A percentile compares a stretch with the other conserved stretches of the same genome.
These are phyloP conservation scores for Cygnus atratus DNA, from an alignment of 2,113 vertebrate genomes.

Conservation along the genomic window DNA sequence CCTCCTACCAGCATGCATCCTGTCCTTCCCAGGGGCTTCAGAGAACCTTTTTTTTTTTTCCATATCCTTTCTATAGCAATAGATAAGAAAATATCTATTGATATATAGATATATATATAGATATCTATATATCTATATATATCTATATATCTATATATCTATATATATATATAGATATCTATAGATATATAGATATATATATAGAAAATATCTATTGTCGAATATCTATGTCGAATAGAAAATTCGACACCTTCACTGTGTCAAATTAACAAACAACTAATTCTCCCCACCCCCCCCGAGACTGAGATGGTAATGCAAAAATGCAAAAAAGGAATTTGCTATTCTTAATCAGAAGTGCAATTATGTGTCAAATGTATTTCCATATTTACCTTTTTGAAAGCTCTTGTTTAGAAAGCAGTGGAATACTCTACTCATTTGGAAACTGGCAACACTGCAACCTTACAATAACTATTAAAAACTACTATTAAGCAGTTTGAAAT, in stretches of 20 bases:
- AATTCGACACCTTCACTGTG: background rate
- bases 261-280: background rate
- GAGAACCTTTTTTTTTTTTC: background rate
- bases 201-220: no score
- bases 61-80: background rate
- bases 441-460: background rate
- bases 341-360: background rate
- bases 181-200: no score
- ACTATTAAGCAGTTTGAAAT: background rate
- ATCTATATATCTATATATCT: no score
- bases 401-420: background rate
- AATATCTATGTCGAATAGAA: no score
- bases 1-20: no score
- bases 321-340: background rate
- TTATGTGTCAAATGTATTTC: background rate
- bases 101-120: no score
- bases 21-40: no score
- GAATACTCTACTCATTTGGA: background rate
- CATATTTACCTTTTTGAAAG: background rate
- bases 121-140: no score
- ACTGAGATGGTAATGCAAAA: background rate
- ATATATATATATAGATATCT: no score
- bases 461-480: background rate
- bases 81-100: no score
- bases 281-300: background rate